Base-by-base conservation (phyloP, 2,113 vertebrate genomes). In the Sebastes schlegelii region DNA sequence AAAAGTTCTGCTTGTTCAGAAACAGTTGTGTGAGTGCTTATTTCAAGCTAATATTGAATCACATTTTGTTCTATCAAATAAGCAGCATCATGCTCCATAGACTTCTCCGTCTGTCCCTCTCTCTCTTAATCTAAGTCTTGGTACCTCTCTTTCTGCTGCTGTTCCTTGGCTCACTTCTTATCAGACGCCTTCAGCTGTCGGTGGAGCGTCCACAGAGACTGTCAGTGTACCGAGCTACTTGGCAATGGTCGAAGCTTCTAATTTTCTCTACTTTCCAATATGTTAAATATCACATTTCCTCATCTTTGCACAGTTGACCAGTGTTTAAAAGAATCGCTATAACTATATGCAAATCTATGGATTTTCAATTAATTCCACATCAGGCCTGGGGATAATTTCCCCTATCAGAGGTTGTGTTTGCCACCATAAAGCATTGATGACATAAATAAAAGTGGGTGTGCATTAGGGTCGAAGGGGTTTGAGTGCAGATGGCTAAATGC, bases 161-260 rank as follows among this genome's bases (percentile, higher is more conserved):
- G 75, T 77, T 86, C 85, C 79, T 90, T 93, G 91, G 94, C 93
- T 91, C 65, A 42, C 51, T 68, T 85, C 94, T 96, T 95, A 96
- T 96, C 95, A 86, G 88, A 72, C 86, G 6, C 49, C 72, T 92
- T 91, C 94, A 96, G 95, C 94, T 95, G 94, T 89, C 63, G 67
- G 63, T 85, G 76, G 88, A 91, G 80, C 52, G 76, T 93, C 94
- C 92, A 68, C 78, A 68, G 88, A 92, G 94, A 90, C 88, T 48
- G 68, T 82, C 79, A 82, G 80, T 75, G 85, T 83, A 88, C 77
- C 55, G 49, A 80, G 84, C 76, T 77, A 82, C 88, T 90, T 93
- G 93, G 94, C 91, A 91, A 42, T 40, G 42, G 65, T 84, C 7
- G 46, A 82, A 74, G 72, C 74, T 88, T 93, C 86, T 88, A 77